Evolutionary conservation across 2,797 vertebrate species (phyloP), one percentile per base, ranked within the genome.

Genomic region (Sciurus vulgaris): DNA sequence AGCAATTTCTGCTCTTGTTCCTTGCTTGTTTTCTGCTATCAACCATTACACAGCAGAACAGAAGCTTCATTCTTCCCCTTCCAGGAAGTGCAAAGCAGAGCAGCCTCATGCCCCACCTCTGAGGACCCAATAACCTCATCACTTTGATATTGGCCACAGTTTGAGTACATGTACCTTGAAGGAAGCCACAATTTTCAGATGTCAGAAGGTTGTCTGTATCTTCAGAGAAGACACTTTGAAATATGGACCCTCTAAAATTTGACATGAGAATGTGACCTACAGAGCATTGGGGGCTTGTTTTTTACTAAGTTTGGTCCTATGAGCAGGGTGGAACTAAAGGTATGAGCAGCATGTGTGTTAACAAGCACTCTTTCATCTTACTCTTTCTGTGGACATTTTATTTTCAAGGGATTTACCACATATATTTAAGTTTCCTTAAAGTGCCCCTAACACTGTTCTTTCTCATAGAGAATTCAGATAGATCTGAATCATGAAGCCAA

Each of bases 361-460:
- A 35, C n/a, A 65, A 24, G 28, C 6, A 35, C 5, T 28, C 33
- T 94, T 84, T 93, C 47, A 44, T 61, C 91, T 51, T 24, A 41
- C 15, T 44, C 11, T 83, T 13, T 74, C 84, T 65, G 33, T 65
- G 74, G 10, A 83, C 0, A n/a, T 56, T 35, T 17, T 85, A 47
- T 83, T 82, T 92, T 95, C 49, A 82, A 78, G 49, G 14, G 2
- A 4, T 78, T 84, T 28, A 61, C 65, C 47, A 41, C 24, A 22
- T 67, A 33, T 17, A 2, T 69, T 49, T 88, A 84, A 38, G 65
- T 11, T 65, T 86, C 51, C 82, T 93, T 49, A 89, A 91, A 76
- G 12, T 73, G 35, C 24, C 20, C 5, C 24, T 7, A 7, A n/a
- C 2, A n/a, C 13, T 4, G 4, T 83, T 89, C 56, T 76, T 89